Evolutionary conservation across 2,888 invertebrate species (phyloP).

Genomic region (Caenorhabditis angaria): DNA sequence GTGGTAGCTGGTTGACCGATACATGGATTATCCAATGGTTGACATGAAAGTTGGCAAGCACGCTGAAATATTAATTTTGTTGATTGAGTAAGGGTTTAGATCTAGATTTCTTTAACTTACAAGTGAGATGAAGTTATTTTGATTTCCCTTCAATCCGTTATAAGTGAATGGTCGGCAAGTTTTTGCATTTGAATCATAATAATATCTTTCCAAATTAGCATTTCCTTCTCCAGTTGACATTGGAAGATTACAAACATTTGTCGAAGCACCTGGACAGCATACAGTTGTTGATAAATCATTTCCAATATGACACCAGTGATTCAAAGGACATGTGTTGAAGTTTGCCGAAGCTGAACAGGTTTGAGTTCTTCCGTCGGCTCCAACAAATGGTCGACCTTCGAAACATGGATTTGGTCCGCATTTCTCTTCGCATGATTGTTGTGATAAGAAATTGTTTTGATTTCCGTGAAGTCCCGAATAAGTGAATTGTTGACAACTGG

Average conservation of each 20-base stretch:
- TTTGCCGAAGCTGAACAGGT: conserved; percentile 68
- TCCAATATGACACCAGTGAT: conserved; percentile 72
- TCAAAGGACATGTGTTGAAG: conserved; percentile 67
- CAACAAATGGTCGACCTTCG: conserved; percentile 67
- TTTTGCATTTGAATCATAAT: conserved; percentile 63
- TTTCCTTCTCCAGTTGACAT: conserved; percentile 71
- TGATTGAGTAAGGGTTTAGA: neutral
- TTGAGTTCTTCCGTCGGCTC: conserved; percentile 67
- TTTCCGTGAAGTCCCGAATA: conserved; percentile 69
- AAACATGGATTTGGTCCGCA: conserved; percentile 66
- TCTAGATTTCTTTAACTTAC: conserved; percentile 20
- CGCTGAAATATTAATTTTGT: conserved; percentile 46
- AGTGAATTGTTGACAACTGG: conserved; percentile 66
- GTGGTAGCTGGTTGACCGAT: conserved; percentile 72
- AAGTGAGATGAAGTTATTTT: conserved; percentile 71
- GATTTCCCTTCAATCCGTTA: conserved; percentile 71
- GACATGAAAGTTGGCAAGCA: conserved; percentile 70
- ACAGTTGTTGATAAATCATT: conserved; percentile 65
- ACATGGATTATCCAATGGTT: conserved; percentile 72
- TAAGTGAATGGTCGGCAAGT: conserved; percentile 69
- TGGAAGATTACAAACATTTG: conserved; percentile 69
- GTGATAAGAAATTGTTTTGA: conserved; percentile 69
- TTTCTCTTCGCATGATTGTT: conserved; percentile 61
- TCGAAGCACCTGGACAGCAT: conserved; percentile 69
- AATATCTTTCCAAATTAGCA: conserved; percentile 67